Base-by-base conservation (phyloP, 2,888 invertebrate species). In the Cactoblastis cactorum region DNA sequence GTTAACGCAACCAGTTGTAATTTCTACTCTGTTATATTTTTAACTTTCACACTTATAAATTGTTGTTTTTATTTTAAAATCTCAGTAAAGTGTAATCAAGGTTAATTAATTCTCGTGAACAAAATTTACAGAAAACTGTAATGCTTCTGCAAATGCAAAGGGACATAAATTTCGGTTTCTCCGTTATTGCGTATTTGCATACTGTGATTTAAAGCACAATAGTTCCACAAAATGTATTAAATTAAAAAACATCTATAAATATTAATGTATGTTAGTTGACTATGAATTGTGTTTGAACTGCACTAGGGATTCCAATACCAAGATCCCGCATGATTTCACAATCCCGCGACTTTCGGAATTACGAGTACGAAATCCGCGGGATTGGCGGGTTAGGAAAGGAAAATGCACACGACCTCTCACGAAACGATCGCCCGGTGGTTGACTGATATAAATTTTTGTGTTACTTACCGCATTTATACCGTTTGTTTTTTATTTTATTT, bases 201-300 rank as follows among this genome's bases (percentile, higher is more conserved):
- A 15, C 6, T 24, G 22, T 48, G 47, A 48, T 48, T 48, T 48
- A 48, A 35, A 12, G 38, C 37, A 48, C 28, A 37, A 38, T 15
- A 38, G 24, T 28, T 48, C 24, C 24, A 8, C 47, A 17, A 48
- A 48, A 22, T 34, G 12, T 18, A 46, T 34, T 18, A 47, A 52
- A 53, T 57, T 53, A 53, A 53, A 55, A 55, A 55, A 50, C 51
- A 57, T 41, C 48, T 49, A 50, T 52, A 49, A 50, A 48, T 48
- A 48, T 48, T 1, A 48, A 48, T 48, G 28, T 48, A 8, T 37
- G 47, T 37, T 15, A 17, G 47, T 46, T 46, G 34, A 19, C 35
- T 35, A 4, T 15, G 22, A 19, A 12, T 22, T 34, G 12, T 46
- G 34, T 14, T 24, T 14, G 9, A 32, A 17, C n/a, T 48, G 47